Evolutionary conservation across 2,888 invertebrate species (phyloP), one percentile per base, ranked within the genome.

Genomic region (Cactoblastis cactorum): DNA sequence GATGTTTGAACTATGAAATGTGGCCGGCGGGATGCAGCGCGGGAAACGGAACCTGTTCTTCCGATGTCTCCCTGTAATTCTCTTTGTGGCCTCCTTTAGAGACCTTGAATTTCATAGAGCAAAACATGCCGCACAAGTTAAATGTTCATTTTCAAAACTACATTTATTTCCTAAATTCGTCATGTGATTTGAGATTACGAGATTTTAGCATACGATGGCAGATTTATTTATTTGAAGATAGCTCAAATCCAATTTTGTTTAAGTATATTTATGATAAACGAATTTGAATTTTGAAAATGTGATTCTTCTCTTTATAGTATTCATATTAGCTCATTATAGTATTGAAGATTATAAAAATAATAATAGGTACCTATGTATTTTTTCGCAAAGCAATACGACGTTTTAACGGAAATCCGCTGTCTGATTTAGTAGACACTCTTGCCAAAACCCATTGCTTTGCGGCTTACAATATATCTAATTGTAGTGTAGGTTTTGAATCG

Each of bases 11-110:
- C 18, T 18, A 46, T 35, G 22, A 46, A 46, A 35, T 35, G 22
- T 35, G n/a, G 35, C 9, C n/a, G 19, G 17, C 19, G n/a, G 17
- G 19, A 8, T 35, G 47, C 47, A 37, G 11, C 24, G 37, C 38
- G 47, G 47, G 37, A 48, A 48, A 38, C 47, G 37, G 47, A 48
- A 48, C 28, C 37, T 17, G 15, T 48, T 22, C 24, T 37, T 15
- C 37, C 19, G 18, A 15, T 17, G 38, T 48, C 9, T 11, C 15
- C 37, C 22, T 14, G 28, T 9, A 6, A 28, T 28, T 6, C 22
- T 19, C 15, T 19, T 11, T 46, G 35, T 22, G 14, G 14, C 35
- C 34, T 46, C 15, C 11, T 12, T n/a, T 5, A 19, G 11, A 22
- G 22, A 34, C 6, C 14, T 46, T 18, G 37, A 17, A 28, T 11